Conservation (phyloP, 2,113 vertebrate species). For the Sapayoa aenigma region DNA sequence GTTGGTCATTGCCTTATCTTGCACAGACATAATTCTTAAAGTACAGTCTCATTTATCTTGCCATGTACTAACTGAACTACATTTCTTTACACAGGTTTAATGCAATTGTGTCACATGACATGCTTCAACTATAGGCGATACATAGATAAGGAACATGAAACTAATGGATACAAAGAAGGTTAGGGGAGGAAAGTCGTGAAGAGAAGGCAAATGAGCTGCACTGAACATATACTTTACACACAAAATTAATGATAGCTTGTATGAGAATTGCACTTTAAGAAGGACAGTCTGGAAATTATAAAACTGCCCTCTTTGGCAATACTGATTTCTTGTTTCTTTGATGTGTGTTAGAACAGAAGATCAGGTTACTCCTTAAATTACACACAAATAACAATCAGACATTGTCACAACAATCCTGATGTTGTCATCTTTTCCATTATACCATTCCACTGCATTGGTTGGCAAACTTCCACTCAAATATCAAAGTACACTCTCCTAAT, state of each 20-base stretch:
- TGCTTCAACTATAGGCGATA: background rate
- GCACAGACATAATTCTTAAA: background rate
- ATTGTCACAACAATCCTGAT: conserved; percentile 14
- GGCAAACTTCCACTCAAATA: background rate
- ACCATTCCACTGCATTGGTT: background rate
- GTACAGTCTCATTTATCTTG: background rate
- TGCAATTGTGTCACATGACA: background rate
- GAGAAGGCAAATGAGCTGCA: background rate
- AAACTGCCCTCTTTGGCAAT: conserved; percentile 2
- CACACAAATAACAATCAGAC: conserved; percentile 41
- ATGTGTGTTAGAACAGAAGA: conserved; percentile 23
- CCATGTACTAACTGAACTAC: background rate
- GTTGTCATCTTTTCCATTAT: conserved; percentile 20
- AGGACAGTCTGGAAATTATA: conserved; percentile 12
- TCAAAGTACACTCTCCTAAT: background rate
- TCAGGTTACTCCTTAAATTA: conserved; percentile 41
- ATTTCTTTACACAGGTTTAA: background rate
- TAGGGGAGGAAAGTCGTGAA: background rate
- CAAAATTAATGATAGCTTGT: background rate
- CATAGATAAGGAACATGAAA: background rate
- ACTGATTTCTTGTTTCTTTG: background rate
- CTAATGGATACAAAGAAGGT: background rate
- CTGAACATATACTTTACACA: background rate
- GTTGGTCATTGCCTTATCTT: background rate
- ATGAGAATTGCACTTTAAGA: background rate